Evolutionary conservation across 2,113 vertebrate genomes (phyloP).

Genomic region (Porphyrio hochstetteri): DNA sequence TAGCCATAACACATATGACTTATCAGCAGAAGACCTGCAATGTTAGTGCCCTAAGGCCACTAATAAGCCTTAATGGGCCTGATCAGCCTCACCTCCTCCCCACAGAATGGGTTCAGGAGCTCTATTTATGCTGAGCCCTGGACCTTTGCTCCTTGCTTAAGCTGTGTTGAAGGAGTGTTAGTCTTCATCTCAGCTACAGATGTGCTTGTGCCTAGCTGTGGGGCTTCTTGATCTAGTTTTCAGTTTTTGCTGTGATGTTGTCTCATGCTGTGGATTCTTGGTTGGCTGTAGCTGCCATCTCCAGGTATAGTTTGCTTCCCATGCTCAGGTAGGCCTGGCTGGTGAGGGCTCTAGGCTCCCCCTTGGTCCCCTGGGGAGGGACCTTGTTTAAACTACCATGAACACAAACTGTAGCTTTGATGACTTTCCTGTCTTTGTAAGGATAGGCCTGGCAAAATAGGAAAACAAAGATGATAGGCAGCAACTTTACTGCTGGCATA

Average conservation of each 20-base stretch:
- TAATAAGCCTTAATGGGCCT: not conserved
- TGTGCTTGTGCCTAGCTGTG: not conserved
- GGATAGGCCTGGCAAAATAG: not conserved
- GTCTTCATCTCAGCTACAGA: not conserved
- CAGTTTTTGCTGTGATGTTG: not conserved
- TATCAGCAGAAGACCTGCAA: not conserved
- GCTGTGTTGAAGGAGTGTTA: not conserved
- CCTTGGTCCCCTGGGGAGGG: not conserved
- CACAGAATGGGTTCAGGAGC: not conserved
- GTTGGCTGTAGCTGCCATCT: not conserved
- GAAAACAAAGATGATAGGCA: not conserved
- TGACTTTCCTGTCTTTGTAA: not conserved
- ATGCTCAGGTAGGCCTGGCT: not conserved
- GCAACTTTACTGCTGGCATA: not conserved
- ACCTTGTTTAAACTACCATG: not conserved
- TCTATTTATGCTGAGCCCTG: not conserved
- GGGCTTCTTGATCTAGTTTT: not conserved
- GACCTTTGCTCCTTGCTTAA: accelerated
- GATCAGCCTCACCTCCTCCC: not conserved
- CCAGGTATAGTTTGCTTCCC: not conserved
- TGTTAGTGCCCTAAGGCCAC: not conserved
- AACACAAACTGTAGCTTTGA: not conserved
- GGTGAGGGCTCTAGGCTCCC: not conserved
- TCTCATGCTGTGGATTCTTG: not conserved
- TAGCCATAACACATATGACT: not conserved